Base-by-base conservation (phyloP, 2,888 invertebrate genomes). In the Drosophila borealis region DNA sequence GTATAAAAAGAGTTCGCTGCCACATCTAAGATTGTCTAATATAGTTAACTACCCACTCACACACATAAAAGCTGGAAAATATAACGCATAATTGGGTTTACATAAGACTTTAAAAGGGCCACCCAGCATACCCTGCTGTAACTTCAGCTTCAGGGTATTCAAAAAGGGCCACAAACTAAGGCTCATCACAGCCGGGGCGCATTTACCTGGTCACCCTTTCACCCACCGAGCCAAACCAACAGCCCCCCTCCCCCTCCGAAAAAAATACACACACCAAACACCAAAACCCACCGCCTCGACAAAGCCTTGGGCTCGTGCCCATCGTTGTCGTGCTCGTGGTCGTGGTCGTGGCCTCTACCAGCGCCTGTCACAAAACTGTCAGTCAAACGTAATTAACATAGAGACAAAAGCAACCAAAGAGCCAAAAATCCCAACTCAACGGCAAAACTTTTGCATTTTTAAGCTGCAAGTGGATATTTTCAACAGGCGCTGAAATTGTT, bases 361-460 rank as follows among this genome's bases (percentile, higher is more conserved):
- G 67, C 68, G 73, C 53, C 80, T 86, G 88, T 86, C 87, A 82
- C 80, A 84, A 87, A 83, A 85, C 79, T 90, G 91, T 88, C 90
- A 90, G 88, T 91, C 90, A 90, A 88, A 83, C 62, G 82, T 88
- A 90, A 90, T 90, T 90, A 91, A 85, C 88, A 81, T 60, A 25
- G 70, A 59, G 57, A 66, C 61, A 68, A 57, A 60, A 69, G 61
- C 45, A 48, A 51, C 54, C 53, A 56, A 68, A 56, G 48, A 55
- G 21, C 17, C 44, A 63, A 49, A 67, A 72, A 65, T 77, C 78
- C 81, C 68, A 65, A 65, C 67, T 70, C 73, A 80, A 78, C 56
- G 56, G 62, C 50, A 62, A 70, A 72, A 76, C 51, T 79, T 68
- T 74, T 69, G 67, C 64, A 73, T 83, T 83, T 83, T 86, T 68